Conservation (phyloP, 2,888 invertebrate genomes). For the Neoaliturus tenellus region DNA sequence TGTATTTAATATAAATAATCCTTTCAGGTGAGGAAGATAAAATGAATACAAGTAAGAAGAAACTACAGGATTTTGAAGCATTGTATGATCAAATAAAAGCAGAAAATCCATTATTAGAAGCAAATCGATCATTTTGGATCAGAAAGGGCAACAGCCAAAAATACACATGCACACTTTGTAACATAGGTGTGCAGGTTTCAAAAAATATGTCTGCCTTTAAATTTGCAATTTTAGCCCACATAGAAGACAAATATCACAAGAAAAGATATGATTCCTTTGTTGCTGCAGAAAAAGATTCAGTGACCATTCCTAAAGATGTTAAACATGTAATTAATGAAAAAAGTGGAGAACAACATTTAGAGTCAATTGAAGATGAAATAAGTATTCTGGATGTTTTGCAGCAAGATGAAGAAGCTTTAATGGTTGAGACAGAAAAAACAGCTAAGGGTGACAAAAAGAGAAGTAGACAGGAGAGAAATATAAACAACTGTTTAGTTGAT, state of each 20-base stretch:
- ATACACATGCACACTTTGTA: neutral
- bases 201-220: neutral
- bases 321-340: no score
- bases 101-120: neutral
- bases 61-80: neutral
- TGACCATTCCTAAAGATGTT: no score
- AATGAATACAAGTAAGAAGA: neutral
- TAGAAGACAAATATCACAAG: constrained; percentile 20
- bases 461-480: no score
- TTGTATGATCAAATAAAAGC: neutral
- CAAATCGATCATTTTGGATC: neutral
- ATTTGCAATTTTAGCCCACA: neutral
- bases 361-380: neutral
- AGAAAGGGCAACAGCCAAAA: constrained; percentile 12
- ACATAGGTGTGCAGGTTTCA: neutral
- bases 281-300: neutral
- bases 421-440: neutral
- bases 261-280: neutral
- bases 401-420: neutral
- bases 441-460: neutral
- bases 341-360: no score
- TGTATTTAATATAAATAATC: no score
- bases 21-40: neutral
- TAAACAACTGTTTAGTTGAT: neutral
- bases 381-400: neutral